Base-by-base conservation (phyloP, 2,113 vertebrate species). In the Poecilia latipinna region DNA sequence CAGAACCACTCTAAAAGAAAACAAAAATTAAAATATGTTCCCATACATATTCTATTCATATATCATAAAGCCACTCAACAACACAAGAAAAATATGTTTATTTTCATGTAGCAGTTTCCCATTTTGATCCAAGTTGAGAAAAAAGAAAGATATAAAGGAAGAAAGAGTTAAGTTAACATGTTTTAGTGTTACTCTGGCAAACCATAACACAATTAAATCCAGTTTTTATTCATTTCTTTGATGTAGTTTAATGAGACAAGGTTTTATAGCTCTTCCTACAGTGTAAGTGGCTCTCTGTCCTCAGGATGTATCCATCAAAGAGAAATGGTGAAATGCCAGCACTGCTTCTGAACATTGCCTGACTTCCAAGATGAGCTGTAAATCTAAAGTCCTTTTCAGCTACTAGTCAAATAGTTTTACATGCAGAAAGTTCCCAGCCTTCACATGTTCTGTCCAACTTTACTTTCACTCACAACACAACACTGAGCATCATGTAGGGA, bases 321-420 rank as follows among this genome's bases (percentile, higher is more conserved):
- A 70, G 51, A 69, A 39, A 61, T 3, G 60, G 82, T 87, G 74
- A 91, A 86, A 86, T n/a, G 1, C 42, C 74, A 71, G 29, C 77
- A 73, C 63, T 37, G 66, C 71, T 79, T 65, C 37, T 70, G 63
- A 31, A 79, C 71, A 72, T 48, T 88, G 65, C 69, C 74, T 42
- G 72, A 74, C 48, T 70, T 72, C 65, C 57, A 32, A 29, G 70
- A 68, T 77, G 61, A 72, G 69, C 68, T 42, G 32, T 88, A 80
- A 86, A 92, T 90, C 74, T 86, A 61, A 87, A 74, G 10, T 39
- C 28, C 65, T 71, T 80, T 81, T 90, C 33, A 87, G 75, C 60
- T 80, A 70, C 69, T 75, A 82, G 64, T 81, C 68, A 85, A 82
- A 66, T 26, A 65, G 79, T 72, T 87, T 83, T 68, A 77, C 61